Conservation (phyloP, 1,140 invertebrate species). For the Cherax quadricarinatus region DNA sequence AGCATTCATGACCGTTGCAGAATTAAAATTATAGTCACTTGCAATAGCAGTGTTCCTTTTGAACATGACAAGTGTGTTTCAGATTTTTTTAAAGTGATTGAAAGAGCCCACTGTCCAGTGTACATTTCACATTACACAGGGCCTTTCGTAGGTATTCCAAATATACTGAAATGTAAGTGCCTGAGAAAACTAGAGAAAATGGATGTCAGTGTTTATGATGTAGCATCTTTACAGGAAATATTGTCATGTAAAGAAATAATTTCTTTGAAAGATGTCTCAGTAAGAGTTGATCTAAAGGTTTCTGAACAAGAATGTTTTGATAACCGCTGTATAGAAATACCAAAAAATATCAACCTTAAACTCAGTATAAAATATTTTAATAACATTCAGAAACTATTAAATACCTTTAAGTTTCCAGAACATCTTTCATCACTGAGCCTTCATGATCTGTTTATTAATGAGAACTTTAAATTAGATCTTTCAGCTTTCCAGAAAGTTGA, state of each 20-base stretch:
- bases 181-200: background rate
- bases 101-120: background rate
- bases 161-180: constrained; percentile 25
- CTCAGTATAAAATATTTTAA: constrained; percentile 36
- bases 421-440: constrained; percentile 15
- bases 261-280: background rate
- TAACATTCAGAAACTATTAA: constrained; percentile 3
- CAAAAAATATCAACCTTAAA: background rate
- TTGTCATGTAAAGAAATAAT: background rate
- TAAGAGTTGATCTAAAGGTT: constrained; percentile 8
- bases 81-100: background rate
- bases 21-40: background rate
- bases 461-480: constrained; percentile 31
- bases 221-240: background rate
- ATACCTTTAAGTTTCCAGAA: background rate
- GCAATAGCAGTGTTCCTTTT: background rate
- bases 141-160: constrained; percentile 13
- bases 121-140: constrained; percentile 31
- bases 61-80: background rate
- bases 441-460: constrained; percentile 6
- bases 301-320: background rate
- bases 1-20: background rate
- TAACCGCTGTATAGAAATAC: background rate
- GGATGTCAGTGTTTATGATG: constrained; percentile 34
- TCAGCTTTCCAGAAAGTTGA: background rate